Base-by-base conservation (phyloP, 2,797 vertebrate genomes). In the Cheracebus regulus region DNA sequence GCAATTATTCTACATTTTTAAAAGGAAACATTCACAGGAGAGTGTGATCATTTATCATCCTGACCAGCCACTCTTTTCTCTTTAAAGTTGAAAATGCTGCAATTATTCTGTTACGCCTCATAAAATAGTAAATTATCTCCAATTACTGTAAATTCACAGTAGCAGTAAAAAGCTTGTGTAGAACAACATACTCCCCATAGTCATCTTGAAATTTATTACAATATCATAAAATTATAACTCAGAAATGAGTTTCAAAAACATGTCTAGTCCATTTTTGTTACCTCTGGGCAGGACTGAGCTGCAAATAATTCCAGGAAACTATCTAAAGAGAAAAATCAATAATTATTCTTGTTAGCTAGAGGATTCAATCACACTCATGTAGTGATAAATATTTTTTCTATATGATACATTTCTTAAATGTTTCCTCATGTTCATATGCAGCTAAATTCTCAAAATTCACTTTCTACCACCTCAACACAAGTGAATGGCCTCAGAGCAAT, bases 21-120 rank as follows among this genome's bases (percentile, higher is more conserved):
- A 91, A 96, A 93, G 46, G 39, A 57, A 96, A 87, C 7, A 90
- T 87, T 87, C 90, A 81, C 0, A 52, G 50, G 75, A 81, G 13
- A 58, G 14, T 70, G 33, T 83, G 72, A 61, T 80, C 82, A 95
- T 96, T 96, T 88, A 92, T 95, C 97, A 95, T 85, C 79, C 83
- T 90, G 85, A 95, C 90, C 94, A 97, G 90, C 79, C 58, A 67
- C 82, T 92, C 70, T 96, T 92, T 96, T 93, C 88, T 94, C 90
- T 97, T 95, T 97, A 93, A 95, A 92, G 95, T 96, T 33, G 64
- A 96, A 97, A 97, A 94, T 96, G 88, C 48, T 82, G 36, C 88
- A 97, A 97, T 98, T 98, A 95, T 97, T 98, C 95, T 89, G 88
- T 97, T 97, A 97, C 82, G 97, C 96, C 90, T 98, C 97, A 96